Percentiles rank a stretch among this genome's conserved stretches.
These are phyloP conservation scores for Enhydra lutris DNA, from an alignment of 2,113 vertebrate genomes.

Conservation along the genomic window DNA sequence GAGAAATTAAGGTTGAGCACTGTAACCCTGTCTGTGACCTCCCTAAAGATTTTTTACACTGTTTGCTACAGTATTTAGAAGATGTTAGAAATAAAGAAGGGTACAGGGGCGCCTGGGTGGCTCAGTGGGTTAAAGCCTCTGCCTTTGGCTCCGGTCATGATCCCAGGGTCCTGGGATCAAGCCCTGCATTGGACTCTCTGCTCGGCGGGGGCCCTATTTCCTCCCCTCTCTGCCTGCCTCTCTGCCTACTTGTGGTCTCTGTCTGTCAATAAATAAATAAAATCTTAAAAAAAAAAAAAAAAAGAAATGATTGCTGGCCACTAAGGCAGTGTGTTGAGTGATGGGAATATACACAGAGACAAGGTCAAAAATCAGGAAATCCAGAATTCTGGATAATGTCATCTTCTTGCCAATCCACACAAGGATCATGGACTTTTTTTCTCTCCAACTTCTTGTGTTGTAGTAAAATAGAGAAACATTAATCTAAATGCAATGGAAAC, in stretches of 20 bases:
- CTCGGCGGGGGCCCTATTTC: too few relatives aligned
- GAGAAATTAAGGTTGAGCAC: background rate
- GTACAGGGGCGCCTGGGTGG: background rate
- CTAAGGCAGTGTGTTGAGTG: background rate
- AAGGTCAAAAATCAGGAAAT: background rate
- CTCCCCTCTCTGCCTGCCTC: too few relatives aligned
- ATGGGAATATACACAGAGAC: background rate
- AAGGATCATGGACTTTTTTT: background rate
- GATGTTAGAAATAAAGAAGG: background rate
- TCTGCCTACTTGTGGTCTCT: too few relatives aligned
- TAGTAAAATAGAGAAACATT: background rate
- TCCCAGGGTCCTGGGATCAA: too few relatives aligned
- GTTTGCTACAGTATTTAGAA: background rate
- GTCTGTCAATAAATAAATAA: too few relatives aligned
- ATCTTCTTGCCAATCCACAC: background rate
- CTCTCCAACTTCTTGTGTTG: background rate
- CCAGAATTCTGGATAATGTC: background rate
- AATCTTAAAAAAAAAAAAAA: background rate
- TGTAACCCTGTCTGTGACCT: background rate
- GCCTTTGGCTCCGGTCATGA: too few relatives aligned
- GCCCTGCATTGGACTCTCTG: too few relatives aligned
- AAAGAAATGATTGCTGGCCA: too few relatives aligned
- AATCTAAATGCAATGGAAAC: background rate
- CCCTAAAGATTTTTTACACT: background rate
- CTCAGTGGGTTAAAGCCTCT: too few relatives aligned